A percentile compares a stretch with the other conserved stretches of the same genome.
These are phyloP conservation scores for Bufo gargarizans DNA, from an alignment of 2,113 vertebrate species.

Conservation along the genomic window DNA sequence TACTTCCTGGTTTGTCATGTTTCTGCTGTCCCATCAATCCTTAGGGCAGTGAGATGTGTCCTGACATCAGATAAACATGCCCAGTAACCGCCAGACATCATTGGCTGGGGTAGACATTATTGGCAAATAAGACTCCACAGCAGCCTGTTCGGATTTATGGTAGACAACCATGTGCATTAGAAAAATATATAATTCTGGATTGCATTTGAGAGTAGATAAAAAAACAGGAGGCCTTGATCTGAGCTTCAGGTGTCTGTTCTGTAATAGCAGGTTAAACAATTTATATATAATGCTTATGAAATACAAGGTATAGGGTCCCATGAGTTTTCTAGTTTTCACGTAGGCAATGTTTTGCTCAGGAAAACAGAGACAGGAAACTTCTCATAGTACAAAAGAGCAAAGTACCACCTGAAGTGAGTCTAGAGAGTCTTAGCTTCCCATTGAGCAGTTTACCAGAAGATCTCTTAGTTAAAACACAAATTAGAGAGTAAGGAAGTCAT, in stretches of 20 bases:
- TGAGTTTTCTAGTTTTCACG: neutral
- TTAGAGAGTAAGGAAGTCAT: neutral
- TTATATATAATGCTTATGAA: neutral
- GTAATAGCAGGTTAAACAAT: neutral
- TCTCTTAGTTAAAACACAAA: neutral
- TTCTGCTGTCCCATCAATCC: too few species aligned
- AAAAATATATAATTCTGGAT: too few species aligned
- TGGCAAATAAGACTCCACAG: neutral
- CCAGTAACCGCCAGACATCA: neutral
- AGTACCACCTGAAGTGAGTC: neutral
- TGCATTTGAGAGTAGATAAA: too few species aligned
- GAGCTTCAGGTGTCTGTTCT: neutral
- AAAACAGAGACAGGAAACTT: neutral
- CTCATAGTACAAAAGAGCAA: neutral
- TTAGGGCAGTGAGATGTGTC: too few species aligned
- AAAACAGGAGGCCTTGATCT: too few species aligned
- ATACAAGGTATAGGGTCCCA: neutral
- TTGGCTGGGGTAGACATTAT: neutral
- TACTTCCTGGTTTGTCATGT: too few species aligned
- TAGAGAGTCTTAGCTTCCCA: neutral
- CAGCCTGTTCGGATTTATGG: neutral
- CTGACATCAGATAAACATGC: too few species aligned
- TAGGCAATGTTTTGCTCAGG: neutral
- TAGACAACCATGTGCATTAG: too few species aligned
- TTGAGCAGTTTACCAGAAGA: neutral